A percentile compares a stretch with the other conserved stretches of the same genome.
phyloP scores from a whole-genome alignment of 2,113 vertebrate species.

The Campylorhamphus procurvoides region DNA sequence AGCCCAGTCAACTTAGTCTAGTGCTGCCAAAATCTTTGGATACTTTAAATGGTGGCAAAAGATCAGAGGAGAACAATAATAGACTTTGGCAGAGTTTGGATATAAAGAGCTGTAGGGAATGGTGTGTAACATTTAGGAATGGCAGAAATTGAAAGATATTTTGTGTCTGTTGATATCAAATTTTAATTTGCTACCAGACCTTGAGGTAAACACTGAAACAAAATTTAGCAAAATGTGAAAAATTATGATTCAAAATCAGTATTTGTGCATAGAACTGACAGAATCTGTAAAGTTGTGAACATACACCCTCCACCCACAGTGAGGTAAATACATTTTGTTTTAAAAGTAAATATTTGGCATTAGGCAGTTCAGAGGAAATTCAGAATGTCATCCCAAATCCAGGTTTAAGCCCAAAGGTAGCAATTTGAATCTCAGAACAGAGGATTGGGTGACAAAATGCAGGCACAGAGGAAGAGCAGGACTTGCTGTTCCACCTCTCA shows the following conservation, averaged over 20 bases:
- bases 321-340: neutral
- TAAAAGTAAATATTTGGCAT: neutral
- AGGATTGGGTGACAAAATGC: neutral
- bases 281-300: neutral
- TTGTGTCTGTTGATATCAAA: neutral
- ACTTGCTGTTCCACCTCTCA: neutral
- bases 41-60: neutral
- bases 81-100: neutral
- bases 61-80: neutral
- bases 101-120: neutral
- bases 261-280: neutral
- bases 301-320: fast-evolving
- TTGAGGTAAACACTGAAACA: neutral
- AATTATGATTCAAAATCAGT: neutral
- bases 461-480: neutral
- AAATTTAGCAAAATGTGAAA: neutral
- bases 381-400: neutral
- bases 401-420: neutral
- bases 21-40: neutral
- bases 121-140: neutral
- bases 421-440: neutral
- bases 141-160: neutral
- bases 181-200: neutral
- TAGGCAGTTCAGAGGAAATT: neutral
- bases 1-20: neutral